phyloP scores from a whole-genome alignment of 1,140 invertebrate genomes.

The Phenacoccus solenopsis region DNA sequence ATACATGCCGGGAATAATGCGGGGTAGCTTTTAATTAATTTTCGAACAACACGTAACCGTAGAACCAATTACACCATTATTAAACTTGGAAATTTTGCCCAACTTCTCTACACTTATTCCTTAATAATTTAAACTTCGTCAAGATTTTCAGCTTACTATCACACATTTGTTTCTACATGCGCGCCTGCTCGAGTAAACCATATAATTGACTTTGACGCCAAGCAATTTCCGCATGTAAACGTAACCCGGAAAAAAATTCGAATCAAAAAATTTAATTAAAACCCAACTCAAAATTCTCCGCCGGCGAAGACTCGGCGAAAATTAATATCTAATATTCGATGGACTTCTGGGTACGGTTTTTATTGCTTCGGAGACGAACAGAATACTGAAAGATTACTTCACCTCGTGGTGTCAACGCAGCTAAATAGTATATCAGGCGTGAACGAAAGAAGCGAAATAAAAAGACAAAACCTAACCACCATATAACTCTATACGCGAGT shows the following conservation, averaged over 20 bases:
- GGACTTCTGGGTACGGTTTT: background rate
- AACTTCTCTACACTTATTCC: background rate
- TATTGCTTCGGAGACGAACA: background rate
- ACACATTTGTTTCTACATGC: too few relatives aligned
- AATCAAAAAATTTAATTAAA: constrained; percentile 4
- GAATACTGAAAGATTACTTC: background rate
- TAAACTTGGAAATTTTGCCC: background rate
- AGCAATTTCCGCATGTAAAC: too few relatives aligned
- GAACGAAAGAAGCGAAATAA: background rate
- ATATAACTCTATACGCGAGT: too few relatives aligned
- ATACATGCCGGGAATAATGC: background rate
- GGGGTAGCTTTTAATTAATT: background rate
- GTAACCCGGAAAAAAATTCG: too few relatives aligned
- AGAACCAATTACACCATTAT: background rate
- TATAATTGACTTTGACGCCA: too few relatives aligned
- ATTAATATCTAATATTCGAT: constrained; percentile 3
- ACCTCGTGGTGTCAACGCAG: background rate
- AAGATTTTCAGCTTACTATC: too few relatives aligned
- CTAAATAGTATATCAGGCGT: background rate
- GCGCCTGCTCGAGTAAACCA: too few relatives aligned
- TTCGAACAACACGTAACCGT: background rate
- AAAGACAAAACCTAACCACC: background rate
- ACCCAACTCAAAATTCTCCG: background rate
- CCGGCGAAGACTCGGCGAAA: background rate
- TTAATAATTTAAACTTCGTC: background rate